phyloP scores from a whole-genome alignment of 2,113 vertebrate genomes.

The Brachypodius melanocephalos region DNA sequence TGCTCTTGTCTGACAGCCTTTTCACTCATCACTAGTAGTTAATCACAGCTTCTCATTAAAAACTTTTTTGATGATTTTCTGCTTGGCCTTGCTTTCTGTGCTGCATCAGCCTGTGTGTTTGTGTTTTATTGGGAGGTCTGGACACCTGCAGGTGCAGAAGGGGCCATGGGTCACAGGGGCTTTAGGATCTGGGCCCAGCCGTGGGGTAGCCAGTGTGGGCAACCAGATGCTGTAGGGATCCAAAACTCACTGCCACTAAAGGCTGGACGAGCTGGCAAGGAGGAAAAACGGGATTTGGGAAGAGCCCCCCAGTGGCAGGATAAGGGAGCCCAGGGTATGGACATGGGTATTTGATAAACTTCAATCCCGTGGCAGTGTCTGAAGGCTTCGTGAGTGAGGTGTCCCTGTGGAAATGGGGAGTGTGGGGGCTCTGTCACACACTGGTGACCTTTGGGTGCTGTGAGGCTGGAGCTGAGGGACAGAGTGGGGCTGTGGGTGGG shows the following conservation, averaged over 20 bases:
- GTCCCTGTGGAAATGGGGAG: neutral
- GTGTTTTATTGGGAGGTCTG: neutral
- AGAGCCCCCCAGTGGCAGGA: neutral
- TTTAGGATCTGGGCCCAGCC: neutral
- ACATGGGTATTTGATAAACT: accelerated
- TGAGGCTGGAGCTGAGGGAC: neutral
- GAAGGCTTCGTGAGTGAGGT: accelerated
- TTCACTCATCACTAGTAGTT: neutral
- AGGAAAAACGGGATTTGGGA: neutral
- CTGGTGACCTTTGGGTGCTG: neutral
- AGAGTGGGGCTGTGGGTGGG: neutral
- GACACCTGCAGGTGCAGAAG: neutral
- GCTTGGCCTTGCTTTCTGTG: neutral
- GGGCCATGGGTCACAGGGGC: accelerated
- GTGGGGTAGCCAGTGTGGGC: neutral
- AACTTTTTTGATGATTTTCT: neutral
- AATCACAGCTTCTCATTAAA: neutral
- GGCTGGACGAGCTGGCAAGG: neutral
- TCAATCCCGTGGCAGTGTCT: neutral
- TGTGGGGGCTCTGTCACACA: accelerated
- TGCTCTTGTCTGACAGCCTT: neutral
- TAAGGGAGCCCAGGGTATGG: neutral
- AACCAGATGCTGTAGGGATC: neutral
- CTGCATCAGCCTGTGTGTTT: accelerated
- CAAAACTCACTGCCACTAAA: neutral